Conservation (phyloP, 2,797 vertebrate species). For the Lepus townsendii region DNA sequence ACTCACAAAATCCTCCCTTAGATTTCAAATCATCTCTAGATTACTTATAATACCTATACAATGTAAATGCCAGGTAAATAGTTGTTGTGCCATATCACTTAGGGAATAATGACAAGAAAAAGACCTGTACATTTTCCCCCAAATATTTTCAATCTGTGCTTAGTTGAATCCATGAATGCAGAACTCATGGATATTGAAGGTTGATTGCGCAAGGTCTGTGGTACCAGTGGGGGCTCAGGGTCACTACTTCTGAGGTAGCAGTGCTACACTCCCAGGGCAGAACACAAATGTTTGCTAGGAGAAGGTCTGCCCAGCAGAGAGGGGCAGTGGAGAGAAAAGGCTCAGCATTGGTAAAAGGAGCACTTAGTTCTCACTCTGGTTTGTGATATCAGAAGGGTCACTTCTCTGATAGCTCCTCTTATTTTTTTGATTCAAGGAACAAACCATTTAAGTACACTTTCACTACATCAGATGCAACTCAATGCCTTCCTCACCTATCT, state of each 20-base stretch:
- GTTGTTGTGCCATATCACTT: neutral
- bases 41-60: neutral
- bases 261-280: neutral
- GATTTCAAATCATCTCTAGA: neutral
- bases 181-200: neutral
- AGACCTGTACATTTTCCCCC: neutral
- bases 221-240: neutral
- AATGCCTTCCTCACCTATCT: neutral
- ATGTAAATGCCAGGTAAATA: neutral
- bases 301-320: neutral
- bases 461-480: conserved; percentile 14
- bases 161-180: neutral
- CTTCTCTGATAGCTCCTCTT: conserved; percentile 44
- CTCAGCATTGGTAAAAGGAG: neutral
- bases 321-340: neutral
- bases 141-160: neutral
- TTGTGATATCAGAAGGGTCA: conserved; percentile 36
- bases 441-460: conserved; percentile 51
- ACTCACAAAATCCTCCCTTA: neutral
- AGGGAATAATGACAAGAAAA: neutral
- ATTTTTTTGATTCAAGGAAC: conserved; percentile 36
- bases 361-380: neutral
- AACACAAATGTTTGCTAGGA: neutral
- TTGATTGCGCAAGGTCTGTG: neutral
- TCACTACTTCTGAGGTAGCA: neutral